Evolutionary conservation across 2,888 invertebrate species (phyloP).

Genomic region (Laothoe populi): DNA sequence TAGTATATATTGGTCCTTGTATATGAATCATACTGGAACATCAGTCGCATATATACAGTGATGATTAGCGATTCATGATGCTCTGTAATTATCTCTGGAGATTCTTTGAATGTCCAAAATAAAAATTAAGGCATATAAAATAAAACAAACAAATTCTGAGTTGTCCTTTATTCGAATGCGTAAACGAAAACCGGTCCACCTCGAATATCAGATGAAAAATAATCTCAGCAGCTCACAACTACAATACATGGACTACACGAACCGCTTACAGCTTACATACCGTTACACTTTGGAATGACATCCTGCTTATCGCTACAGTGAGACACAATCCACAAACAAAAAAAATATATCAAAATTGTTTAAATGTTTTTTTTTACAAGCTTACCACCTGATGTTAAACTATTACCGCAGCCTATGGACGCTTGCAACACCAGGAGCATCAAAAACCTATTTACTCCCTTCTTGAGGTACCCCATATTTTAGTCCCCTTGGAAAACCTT

Average conservation of each 20-base stretch:
- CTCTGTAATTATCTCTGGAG: too few relatives aligned
- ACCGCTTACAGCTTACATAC: constrained; percentile 57
- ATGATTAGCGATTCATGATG: too few relatives aligned
- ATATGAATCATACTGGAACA: too few relatives aligned
- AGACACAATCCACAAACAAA: constrained; percentile 23
- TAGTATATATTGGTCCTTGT: too few relatives aligned
- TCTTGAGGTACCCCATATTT: too few relatives aligned
- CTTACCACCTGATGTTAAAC: too few relatives aligned
- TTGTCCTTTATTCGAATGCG: constrained; percentile 79
- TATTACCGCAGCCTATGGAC: too few relatives aligned
- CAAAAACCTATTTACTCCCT: too few relatives aligned
- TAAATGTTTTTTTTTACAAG: background rate
- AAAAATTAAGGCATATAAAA: constrained; percentile 3
- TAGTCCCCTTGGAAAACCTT: too few relatives aligned
- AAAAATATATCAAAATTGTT: background rate
- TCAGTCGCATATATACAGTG: too few relatives aligned
- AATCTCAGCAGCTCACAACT: constrained; percentile 64
- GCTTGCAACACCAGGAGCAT: too few relatives aligned
- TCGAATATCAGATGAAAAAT: constrained; percentile 60
- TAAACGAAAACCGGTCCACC: constrained; percentile 78
- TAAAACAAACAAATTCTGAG: constrained; percentile 42
- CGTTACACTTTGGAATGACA: constrained; percentile 79
- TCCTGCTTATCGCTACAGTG: constrained; percentile 67
- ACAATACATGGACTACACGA: constrained; percentile 57
- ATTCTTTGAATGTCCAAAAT: too few relatives aligned